Evolutionary conservation across 37 sponge, comb jelly and placozoan species (phyloP), one percentile per base, ranked within the genome.

Genomic region (Axinella damicornis): DNA sequence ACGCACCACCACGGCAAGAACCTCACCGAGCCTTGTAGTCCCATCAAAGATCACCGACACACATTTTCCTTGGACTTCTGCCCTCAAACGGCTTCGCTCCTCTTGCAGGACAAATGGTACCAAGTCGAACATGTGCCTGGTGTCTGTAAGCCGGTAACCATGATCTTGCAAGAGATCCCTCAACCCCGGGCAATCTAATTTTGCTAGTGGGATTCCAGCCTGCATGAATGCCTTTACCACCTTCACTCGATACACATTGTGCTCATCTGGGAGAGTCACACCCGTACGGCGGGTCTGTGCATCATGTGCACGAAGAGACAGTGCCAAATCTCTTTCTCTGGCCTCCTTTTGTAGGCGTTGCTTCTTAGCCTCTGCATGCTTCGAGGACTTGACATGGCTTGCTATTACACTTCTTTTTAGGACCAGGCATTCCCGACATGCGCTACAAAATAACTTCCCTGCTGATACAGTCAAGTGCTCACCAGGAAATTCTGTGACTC

Each of bases 391-490:
- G 37, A 71, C 19, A 35, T 71, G 37, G 19, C 35, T 71, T 14
- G 11, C 15, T 12, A 71, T 41, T 14, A 36, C 36, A 19, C 73
- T 71, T 15, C 73, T 20, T 71, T 71, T 71, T 27, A 71, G 12
- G 22, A 41, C 31, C 13, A 71, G 13, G 21, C 22, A 36, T 71
- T 71, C 73, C 22, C 73, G 37, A 41, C 73, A 71, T 36, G 39
- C 73, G 21, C 35, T 71, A 34, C 73, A 71, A 34, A 71, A 71
- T 15, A 71, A 41, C 41, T 35, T 28, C 21, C 73, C 73, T 36
- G 41, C 14, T 36, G 19, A 36, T 18, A 71, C 41, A 34, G 73
- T 13, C 16, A 71, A 12, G 13, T 71, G 40, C 19, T 71, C 73
- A 71, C 36, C 35, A 18, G 34, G 73, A 71, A 71, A 71, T 34